These are phyloP conservation scores for Augochlorella aurata DNA, from an alignment of 2,888 invertebrate genomes.

Conservation along the genomic window DNA sequence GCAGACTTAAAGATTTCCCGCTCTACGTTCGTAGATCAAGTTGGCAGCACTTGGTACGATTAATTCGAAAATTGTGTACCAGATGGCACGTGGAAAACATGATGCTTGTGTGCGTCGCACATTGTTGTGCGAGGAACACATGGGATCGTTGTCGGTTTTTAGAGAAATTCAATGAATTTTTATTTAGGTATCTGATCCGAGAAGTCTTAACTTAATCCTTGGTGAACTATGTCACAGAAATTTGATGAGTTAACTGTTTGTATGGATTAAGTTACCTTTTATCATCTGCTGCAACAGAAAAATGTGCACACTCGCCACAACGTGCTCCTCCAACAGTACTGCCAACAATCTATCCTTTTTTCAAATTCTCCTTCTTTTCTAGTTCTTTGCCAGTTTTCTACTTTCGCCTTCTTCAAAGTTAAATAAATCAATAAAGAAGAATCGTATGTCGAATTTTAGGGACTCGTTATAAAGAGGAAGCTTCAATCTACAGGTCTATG, in stretches of 20 bases:
- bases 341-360: constrained; percentile 11
- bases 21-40: not conserved
- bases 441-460: too few relatives aligned
- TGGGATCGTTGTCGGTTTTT: not conserved
- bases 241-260: not conserved
- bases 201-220: not conserved
- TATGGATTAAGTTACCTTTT: not conserved
- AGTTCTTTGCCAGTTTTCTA: too few relatives aligned
- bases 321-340: constrained; percentile 24
- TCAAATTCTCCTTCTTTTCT: too few relatives aligned
- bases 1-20: constrained; percentile 10
- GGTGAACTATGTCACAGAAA: not conserved
- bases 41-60: constrained; percentile 12
- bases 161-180: not conserved
- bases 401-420: not conserved
- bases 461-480: too few relatives aligned
- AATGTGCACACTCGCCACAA: not conserved
- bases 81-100: too few relatives aligned
- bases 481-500: too few relatives aligned
- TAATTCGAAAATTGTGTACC: not conserved
- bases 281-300: not conserved
- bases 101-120: too few relatives aligned
- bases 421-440: too few relatives aligned
- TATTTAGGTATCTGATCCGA: not conserved
- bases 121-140: not conserved